A percentile compares a stretch with the other conserved stretches of the same genome.
Evolutionary conservation across 2,113 vertebrate species (phyloP).

Genomic region (Sterrhoptilus dennistouni): DNA sequence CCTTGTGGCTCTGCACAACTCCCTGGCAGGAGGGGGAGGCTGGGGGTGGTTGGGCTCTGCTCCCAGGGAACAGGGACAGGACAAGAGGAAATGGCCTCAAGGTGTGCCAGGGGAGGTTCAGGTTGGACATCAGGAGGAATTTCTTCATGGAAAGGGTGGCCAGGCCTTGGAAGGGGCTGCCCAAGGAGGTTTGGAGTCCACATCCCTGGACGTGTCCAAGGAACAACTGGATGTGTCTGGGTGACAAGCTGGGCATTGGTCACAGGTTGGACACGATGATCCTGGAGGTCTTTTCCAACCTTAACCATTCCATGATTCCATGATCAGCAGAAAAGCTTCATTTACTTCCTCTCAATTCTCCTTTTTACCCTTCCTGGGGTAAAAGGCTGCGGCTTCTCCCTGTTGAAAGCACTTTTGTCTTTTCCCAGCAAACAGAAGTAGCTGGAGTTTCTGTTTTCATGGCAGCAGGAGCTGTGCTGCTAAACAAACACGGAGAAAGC

Average conservation of each 20-base stretch:
- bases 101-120: fast-evolving
- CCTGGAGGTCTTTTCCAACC: neutral
- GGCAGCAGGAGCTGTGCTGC: neutral
- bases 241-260: neutral
- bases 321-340: neutral
- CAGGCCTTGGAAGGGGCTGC: fast-evolving
- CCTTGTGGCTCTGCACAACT: neutral
- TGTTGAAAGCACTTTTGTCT: neutral
- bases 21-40: neutral
- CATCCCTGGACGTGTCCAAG: neutral
- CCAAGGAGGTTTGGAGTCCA: neutral
- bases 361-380: neutral
- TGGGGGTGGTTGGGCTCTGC: fast-evolving
- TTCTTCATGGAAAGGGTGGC: fast-evolving
- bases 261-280: fast-evolving
- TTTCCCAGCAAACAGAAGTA: neutral
- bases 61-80: neutral
- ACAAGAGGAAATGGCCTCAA: fast-evolving
- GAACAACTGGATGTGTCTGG: fast-evolving
- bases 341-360: neutral
- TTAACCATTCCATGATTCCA: neutral
- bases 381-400: neutral
- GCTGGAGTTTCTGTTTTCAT: neutral
- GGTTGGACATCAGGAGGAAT: fast-evolving
- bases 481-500: conserved; percentile 1